phyloP scores from a whole-genome alignment of 2,113 vertebrate species.

The Mystacornis crossleyi region DNA sequence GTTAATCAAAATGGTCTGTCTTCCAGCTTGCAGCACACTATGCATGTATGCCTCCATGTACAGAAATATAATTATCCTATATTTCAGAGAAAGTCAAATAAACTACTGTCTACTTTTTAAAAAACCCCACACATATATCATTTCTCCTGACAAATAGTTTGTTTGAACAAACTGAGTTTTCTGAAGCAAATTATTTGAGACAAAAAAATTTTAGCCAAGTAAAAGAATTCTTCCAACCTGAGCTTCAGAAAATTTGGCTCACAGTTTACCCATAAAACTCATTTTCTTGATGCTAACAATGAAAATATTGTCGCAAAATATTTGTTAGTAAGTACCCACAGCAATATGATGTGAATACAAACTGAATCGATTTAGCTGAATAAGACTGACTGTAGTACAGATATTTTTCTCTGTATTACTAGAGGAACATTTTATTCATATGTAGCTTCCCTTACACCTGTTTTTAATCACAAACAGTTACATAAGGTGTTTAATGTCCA shows the following conservation, averaged over 20 bases:
- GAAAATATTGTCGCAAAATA: neutral
- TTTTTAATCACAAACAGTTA: constrained; percentile 2
- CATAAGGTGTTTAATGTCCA: neutral
- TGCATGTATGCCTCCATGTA: neutral
- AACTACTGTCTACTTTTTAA: neutral
- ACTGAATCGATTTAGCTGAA: neutral
- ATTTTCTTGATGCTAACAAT: neutral
- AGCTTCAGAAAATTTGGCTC: neutral
- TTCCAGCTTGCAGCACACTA: neutral
- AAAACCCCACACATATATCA: neutral
- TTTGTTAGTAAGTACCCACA: neutral
- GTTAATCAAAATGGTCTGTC: neutral
- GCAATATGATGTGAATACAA: neutral
- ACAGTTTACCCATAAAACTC: neutral
- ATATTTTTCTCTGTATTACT: neutral
- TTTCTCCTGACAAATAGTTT: neutral
- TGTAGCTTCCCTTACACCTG: neutral
- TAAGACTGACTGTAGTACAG: neutral
- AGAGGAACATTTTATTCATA: neutral
- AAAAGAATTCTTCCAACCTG: neutral
- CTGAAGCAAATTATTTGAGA: neutral
- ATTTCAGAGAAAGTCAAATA: neutral
- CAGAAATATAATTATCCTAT: neutral
- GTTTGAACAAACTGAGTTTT: neutral
- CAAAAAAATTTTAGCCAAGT: neutral